A percentile compares a stretch with the other conserved stretches of the same genome.
Conservation (phyloP, 1,140 invertebrate species). For the Nasonia longicornis region DNA sequence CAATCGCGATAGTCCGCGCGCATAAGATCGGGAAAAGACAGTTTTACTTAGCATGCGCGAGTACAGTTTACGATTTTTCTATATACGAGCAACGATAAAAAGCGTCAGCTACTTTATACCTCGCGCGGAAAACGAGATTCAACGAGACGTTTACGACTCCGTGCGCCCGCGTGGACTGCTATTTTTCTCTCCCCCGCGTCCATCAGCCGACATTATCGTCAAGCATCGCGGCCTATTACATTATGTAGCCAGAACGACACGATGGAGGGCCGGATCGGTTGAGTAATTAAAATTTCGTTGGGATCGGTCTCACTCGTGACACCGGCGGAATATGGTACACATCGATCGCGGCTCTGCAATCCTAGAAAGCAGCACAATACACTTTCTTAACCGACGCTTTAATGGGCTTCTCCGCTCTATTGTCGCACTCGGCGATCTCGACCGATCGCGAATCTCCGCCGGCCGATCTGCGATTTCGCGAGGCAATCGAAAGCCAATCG, state of each 20-base stretch:
- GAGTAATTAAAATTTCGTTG: constrained; percentile 11
- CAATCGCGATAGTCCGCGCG: constrained; percentile 8
- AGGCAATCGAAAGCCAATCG: background rate
- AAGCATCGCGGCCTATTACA: background rate
- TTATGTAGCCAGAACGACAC: background rate
- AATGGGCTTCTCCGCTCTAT: background rate
- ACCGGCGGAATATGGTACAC: background rate
- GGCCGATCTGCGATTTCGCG: background rate
- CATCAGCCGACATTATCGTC: background rate
- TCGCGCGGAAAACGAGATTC: constrained; percentile 5
- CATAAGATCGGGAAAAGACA: constrained; percentile 7
- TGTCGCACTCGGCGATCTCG: background rate
- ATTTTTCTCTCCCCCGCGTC: constrained; percentile 8
- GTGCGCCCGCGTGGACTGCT: background rate
- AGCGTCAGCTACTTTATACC: constrained; percentile 11
- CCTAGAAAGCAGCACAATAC: constrained; percentile 1
- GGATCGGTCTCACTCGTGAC: background rate
- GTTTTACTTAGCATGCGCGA: constrained; percentile 6
- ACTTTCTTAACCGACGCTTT: background rate
- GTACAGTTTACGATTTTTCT: constrained; percentile 19
- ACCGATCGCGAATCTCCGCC: background rate
- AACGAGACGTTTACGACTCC: constrained; percentile 19
- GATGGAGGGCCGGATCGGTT: background rate
- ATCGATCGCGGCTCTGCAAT: background rate
- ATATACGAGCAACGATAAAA: constrained; percentile 8